Conservation (phyloP, 2,888 invertebrate species). For the Ctenicera cuprea region DNA sequence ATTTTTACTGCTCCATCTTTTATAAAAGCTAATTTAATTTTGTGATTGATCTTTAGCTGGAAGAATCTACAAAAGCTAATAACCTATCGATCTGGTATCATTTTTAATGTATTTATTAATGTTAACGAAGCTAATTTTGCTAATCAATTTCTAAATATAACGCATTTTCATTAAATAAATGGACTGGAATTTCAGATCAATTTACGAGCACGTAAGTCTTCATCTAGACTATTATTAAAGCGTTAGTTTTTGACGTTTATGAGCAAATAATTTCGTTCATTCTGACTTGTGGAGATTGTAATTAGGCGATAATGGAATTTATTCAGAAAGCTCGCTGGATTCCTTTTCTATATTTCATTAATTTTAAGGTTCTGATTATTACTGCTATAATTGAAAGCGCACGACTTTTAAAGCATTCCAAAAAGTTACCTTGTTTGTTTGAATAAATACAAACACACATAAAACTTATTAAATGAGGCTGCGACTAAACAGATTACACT, state of each 20-base stretch:
- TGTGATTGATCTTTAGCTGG: constrained; percentile 5
- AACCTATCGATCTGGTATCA: constrained; percentile 24
- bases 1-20: neutral
- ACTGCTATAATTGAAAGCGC: neutral
- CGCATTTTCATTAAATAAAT: constrained; percentile 48
- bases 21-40: constrained; percentile 1
- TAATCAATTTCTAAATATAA: constrained; percentile 49
- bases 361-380: neutral
- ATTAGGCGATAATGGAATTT: constrained; percentile 30
- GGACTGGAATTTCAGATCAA: constrained; percentile 43
- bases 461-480: neutral
- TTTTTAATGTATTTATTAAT: constrained; percentile 16
- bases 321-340: neutral
- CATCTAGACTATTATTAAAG: constrained; percentile 37
- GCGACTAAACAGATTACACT: constrained; percentile 18
- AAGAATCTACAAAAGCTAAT: too few relatives aligned
- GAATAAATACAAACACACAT: neutral
- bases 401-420: neutral
- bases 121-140: constrained; percentile 35
- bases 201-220: constrained; percentile 39
- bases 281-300: constrained; percentile 13
- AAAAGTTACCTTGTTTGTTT: constrained; percentile 10
- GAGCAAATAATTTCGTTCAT: constrained; percentile 23
- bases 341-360: too few relatives aligned
- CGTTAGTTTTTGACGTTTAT: constrained; percentile 24